Percentiles rank a stretch among this genome's conserved stretches.
phyloP scores from a whole-genome alignment of 2,113 vertebrate genomes.

The Cynoglossus semilaevis region DNA sequence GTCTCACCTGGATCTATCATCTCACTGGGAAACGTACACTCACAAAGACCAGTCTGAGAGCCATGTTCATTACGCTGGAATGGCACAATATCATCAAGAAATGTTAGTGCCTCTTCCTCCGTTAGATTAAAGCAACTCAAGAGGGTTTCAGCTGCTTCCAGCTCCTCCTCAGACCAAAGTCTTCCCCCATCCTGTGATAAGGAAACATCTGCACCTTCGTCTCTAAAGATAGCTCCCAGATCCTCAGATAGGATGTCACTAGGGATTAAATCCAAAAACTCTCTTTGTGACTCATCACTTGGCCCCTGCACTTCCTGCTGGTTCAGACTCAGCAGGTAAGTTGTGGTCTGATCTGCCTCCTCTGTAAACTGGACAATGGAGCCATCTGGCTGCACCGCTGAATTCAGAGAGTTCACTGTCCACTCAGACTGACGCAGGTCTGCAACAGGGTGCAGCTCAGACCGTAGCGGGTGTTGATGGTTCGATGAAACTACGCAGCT shows the following conservation, averaged over 20 bases:
- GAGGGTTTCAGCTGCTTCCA: conserved; percentile 36
- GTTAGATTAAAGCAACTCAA: conserved; percentile 4
- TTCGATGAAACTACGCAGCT: conserved; percentile 20
- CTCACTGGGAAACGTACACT: not conserved
- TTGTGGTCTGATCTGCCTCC: conserved; percentile 67
- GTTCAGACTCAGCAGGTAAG: conserved; percentile 61
- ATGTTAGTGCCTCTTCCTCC: not conserved
- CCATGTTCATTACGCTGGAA: not conserved
- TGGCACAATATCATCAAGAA: not conserved
- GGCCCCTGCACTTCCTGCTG: conserved; percentile 15
- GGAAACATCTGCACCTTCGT: no score
- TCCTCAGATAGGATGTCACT: not conserved
- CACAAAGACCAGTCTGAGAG: not conserved
- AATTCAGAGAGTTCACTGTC: not conserved
- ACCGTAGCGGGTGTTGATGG: conserved; percentile 53
- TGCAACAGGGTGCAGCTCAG: conserved; percentile 21
- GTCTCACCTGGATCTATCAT: not conserved
- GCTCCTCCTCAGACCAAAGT: conserved; percentile 12
- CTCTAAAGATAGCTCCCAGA: no score
- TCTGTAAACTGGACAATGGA: conserved; percentile 57
- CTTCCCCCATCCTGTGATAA: not conserved
- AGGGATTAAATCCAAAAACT: not conserved
- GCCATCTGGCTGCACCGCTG: not conserved
- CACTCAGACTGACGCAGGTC: conserved; percentile 45
- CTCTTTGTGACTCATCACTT: not conserved